These are phyloP conservation scores for Dendronephthya gigantea DNA, from an alignment of 64 coral and sea anemone species.

Conservation along the genomic window DNA sequence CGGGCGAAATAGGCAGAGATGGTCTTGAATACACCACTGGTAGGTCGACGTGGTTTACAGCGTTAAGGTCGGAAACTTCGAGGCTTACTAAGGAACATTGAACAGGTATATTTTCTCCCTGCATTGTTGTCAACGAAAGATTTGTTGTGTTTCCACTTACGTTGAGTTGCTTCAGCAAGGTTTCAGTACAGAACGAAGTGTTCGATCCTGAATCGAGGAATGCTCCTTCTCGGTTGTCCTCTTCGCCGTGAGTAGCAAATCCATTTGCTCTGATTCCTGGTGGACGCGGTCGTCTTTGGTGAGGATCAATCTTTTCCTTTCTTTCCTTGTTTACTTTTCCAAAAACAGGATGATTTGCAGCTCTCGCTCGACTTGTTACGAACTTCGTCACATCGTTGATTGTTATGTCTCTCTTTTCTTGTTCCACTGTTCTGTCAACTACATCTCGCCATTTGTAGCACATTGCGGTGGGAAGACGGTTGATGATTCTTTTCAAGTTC, in stretches of 20 bases:
- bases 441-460: conserved; percentile 26
- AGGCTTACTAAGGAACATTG: too few relatives aligned
- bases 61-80: too few relatives aligned
- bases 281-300: too few relatives aligned
- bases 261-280: background rate
- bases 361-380: conserved; percentile 27
- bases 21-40: too few relatives aligned
- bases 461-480: conserved; percentile 11
- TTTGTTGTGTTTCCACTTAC: too few relatives aligned
- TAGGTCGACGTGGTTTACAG: too few relatives aligned
- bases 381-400: background rate
- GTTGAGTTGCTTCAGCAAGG: too few relatives aligned
- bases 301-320: background rate
- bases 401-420: background rate
- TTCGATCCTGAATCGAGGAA: background rate
- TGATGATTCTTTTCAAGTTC: too few relatives aligned
- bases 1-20: too few relatives aligned
- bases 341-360: conserved; percentile 29
- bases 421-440: conserved; percentile 18
- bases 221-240: background rate
- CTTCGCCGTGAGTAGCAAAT: background rate
- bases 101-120: too few relatives aligned
- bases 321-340: conserved; percentile 5
- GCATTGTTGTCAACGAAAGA: too few relatives aligned
- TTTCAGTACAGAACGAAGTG: too few relatives aligned